A percentile compares a stretch with the other conserved stretches of the same genome.
These are phyloP conservation scores for Dryobates pubescens DNA, from an alignment of 2,797 vertebrate species.

Conservation along the genomic window DNA sequence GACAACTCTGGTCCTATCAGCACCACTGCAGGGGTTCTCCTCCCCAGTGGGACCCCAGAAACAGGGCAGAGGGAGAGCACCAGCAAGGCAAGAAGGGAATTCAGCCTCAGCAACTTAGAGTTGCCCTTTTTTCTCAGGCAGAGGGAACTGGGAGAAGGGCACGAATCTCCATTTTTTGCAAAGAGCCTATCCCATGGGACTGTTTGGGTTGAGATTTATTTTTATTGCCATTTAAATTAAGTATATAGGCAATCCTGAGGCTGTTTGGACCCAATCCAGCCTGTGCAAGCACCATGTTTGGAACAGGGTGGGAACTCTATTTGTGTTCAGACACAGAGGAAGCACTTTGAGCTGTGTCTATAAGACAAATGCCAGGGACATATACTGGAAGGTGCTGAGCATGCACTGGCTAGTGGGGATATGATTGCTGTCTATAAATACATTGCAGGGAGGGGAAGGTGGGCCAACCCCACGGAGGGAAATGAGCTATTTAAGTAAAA, in stretches of 20 bases:
- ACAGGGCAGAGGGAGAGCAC: background rate
- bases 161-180: background rate
- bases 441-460: conserved; percentile 8
- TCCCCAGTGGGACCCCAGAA: conserved; percentile 1
- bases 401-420: background rate
- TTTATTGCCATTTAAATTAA: conserved; percentile 66
- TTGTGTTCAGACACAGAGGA: conserved; percentile 48
- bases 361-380: conserved; percentile 31
- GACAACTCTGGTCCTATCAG: conserved; percentile 46
- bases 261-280: conserved; percentile 40
- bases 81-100: background rate
- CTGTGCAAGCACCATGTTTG: background rate
- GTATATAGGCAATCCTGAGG: conserved; percentile 56
- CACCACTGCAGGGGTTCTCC: conserved; percentile 52
- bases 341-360: background rate
- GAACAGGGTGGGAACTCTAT: conserved; percentile 53
- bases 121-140: background rate
- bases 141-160: background rate
- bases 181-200: background rate
- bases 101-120: background rate
- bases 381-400: conserved; percentile 40
- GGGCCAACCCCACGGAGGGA: background rate
- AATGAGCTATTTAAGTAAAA: conserved; percentile 66
- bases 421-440: conserved; percentile 52
- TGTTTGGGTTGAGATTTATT: conserved; percentile 46